Percentiles rank a stretch among this genome's conserved stretches.
These are phyloP conservation scores for Romanomermis culicivorax DNA, from an alignment of 2,888 invertebrate species.

Conservation along the genomic window DNA sequence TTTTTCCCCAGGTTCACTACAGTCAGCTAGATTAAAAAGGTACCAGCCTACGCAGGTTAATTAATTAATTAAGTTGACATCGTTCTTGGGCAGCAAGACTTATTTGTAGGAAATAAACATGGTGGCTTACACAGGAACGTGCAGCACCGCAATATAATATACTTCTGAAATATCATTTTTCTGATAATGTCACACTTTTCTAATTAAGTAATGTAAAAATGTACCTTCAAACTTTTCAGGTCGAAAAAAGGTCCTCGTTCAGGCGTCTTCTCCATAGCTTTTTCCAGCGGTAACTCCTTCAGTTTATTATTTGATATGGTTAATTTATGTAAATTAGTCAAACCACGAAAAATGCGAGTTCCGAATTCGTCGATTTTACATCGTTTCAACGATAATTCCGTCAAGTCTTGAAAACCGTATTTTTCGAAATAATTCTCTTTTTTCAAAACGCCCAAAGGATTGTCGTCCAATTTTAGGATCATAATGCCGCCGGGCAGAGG, in stretches of 20 bases:
- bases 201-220: not conserved
- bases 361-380: not conserved
- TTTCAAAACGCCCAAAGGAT: not conserved
- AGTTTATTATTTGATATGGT: slow-evolving; percentile 8
- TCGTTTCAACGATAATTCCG: not conserved
- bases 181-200: too few relatives aligned
- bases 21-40: too few relatives aligned
- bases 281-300: not conserved
- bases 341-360: not conserved
- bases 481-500: not conserved
- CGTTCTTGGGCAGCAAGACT: too few relatives aligned
- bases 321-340: slow-evolving; percentile 7
- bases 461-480: not conserved
- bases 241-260: slow-evolving; percentile 8
- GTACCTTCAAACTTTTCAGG: slow-evolving; percentile 1
- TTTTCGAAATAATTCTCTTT: not conserved
- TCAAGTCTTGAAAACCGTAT: not conserved
- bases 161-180: too few relatives aligned
- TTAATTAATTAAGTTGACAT: too few relatives aligned
- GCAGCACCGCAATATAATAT: too few relatives aligned
- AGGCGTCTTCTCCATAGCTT: not conserved
- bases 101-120: too few relatives aligned
- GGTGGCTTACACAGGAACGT: too few relatives aligned
- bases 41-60: too few relatives aligned
- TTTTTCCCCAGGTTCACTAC: too few relatives aligned